Conservation (phyloP, 2,888 invertebrate species). For the Dryocosmus kuriphilus region DNA sequence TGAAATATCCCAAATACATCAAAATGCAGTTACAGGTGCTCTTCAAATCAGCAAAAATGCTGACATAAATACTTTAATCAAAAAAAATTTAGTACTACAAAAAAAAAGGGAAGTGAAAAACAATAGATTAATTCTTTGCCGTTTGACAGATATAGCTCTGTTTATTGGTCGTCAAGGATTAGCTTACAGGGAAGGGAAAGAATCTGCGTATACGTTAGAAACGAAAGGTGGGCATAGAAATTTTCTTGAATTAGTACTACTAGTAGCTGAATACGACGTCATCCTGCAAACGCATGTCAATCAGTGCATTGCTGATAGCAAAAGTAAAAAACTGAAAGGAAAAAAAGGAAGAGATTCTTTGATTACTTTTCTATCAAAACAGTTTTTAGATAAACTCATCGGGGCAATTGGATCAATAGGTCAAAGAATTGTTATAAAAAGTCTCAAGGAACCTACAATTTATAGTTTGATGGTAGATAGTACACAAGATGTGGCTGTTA, state of each 20-base stretch:
- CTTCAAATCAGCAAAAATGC: background rate
- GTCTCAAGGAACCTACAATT: slow-evolving; percentile 8
- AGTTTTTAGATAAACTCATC: background rate
- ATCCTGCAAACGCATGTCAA: slow-evolving; percentile 18
- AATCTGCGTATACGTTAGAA: slow-evolving; percentile 31
- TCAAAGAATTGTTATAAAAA: background rate
- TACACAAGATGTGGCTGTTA: slow-evolving; percentile 44
- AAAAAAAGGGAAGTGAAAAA: no score
- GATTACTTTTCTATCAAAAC: slow-evolving; percentile 35
- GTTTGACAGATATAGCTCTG: background rate
- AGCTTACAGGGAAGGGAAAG: slow-evolving; percentile 30
- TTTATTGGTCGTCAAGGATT: slow-evolving; percentile 36
- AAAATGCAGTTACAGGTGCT: no score
- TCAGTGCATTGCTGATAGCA: slow-evolving; percentile 27
- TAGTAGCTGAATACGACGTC: background rate
- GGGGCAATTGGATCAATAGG: no score
- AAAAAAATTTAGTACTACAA: no score
- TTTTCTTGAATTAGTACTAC: no score
- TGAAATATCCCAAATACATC: no score
- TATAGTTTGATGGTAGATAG: slow-evolving; percentile 38
- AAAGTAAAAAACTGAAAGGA: slow-evolving; percentile 18
- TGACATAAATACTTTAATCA: background rate
- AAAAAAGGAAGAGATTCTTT: slow-evolving; percentile 22
- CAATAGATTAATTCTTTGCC: no score
- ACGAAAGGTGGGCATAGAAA: no score